These are phyloP conservation scores for Alloscopus bannaensis DNA, from an alignment of 2,888 invertebrate genomes.

Conservation along the genomic window DNA sequence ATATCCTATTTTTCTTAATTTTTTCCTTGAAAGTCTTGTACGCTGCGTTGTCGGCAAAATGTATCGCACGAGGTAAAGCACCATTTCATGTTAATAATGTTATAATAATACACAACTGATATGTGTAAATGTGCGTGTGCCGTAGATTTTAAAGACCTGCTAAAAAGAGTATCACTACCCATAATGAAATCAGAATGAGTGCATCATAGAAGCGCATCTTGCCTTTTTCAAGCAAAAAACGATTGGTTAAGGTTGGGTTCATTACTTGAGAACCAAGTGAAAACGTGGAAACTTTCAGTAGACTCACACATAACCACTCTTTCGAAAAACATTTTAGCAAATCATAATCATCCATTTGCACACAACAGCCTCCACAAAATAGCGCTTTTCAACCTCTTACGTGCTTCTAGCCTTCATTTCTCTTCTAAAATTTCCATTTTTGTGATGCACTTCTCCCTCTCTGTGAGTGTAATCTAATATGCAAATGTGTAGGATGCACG, in stretches of 20 bases:
- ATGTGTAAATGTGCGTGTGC: background rate
- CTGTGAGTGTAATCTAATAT: slow-evolving; percentile 15
- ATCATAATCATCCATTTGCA: slow-evolving; percentile 3
- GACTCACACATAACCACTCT: too few relatives aligned
- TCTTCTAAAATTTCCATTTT: background rate
- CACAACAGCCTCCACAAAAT: background rate
- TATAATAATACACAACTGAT: too few relatives aligned
- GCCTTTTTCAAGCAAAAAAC: slow-evolving; percentile 1
- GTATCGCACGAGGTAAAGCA: too few relatives aligned
- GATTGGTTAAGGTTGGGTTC: slow-evolving; percentile 25
- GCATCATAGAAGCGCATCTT: slow-evolving; percentile 8
- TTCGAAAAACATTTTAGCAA: too few relatives aligned
- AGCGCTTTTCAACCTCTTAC: slow-evolving; percentile 1
- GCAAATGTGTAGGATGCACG: too few relatives aligned
- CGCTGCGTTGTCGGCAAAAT: too few relatives aligned
- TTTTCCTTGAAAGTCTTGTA: too few relatives aligned
- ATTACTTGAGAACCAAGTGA: slow-evolving; percentile 35
- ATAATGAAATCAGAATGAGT: slow-evolving; percentile 24
- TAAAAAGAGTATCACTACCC: slow-evolving; percentile 25
- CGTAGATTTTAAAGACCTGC: slow-evolving; percentile 12
- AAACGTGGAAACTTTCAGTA: slow-evolving; percentile 40
- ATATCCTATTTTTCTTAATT: too few relatives aligned
- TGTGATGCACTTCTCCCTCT: background rate
- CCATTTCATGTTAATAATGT: background rate
- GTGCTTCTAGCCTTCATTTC: slow-evolving; percentile 29